Evolutionary conservation across 2,888 invertebrate genomes (phyloP).

Genomic region (Chrysotoxum bicinctum): DNA sequence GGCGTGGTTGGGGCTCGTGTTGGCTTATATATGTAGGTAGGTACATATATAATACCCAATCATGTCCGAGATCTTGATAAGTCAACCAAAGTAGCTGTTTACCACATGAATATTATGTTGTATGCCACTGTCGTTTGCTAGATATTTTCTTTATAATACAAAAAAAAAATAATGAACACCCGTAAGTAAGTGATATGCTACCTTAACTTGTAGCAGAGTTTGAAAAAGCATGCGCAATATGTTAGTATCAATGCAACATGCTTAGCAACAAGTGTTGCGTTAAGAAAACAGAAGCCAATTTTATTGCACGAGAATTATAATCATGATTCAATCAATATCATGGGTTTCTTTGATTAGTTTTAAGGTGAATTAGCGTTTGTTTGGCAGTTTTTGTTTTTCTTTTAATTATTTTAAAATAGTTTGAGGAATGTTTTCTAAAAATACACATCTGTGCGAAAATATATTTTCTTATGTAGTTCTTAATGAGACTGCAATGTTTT

Average conservation of each 20-base stretch:
- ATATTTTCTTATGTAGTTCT: too few species aligned
- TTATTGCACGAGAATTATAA: not conserved
- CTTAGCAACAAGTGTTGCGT: conserved; percentile 21
- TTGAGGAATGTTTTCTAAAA: too few species aligned
- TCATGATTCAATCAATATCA: conserved; percentile 1
- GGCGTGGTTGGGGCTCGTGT: not conserved
- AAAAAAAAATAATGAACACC: conserved; percentile 49
- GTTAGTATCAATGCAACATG: conserved; percentile 21
- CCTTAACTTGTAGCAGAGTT: conserved; percentile 4
- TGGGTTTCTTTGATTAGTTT: not conserved
- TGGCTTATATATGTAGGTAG: too few species aligned
- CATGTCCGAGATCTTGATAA: conserved; percentile 65
- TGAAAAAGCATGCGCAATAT: conserved; percentile 11
- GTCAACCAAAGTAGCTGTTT: conserved; percentile 58
- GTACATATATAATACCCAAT: conserved; percentile 45
- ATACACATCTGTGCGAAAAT: too few species aligned
- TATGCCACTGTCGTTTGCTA: conserved; percentile 4
- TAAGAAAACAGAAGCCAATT: conserved; percentile 1
- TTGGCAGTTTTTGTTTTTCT: not conserved
- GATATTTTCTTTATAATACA: conserved; percentile 28
- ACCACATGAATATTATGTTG: conserved; percentile 60
- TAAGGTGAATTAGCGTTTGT: not conserved
- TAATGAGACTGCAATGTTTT: too few species aligned
- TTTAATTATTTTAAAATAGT: too few species aligned
- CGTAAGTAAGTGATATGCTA: conserved; percentile 44